phyloP scores from a whole-genome alignment of 1,140 invertebrate genomes.

The Penaeus chinensis region DNA sequence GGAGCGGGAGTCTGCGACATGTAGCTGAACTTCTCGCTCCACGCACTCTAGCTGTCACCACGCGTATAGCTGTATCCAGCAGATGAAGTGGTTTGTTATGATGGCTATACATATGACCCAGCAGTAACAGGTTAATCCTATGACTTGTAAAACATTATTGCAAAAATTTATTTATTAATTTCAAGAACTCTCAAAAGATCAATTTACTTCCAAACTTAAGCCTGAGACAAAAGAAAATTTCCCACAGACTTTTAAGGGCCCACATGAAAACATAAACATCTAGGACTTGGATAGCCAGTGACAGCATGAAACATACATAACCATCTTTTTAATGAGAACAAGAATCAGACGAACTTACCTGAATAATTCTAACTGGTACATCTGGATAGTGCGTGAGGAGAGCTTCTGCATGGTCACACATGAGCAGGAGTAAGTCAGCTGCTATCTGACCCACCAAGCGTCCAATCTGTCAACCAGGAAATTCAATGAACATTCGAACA shows the following conservation, averaged over 20 bases:
- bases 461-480: conserved; percentile 52
- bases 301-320: not conserved
- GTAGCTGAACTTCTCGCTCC: no score
- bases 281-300: no score
- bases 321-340: not conserved
- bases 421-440: conserved; percentile 82
- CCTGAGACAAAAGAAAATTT: no score
- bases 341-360: conserved; percentile 70
- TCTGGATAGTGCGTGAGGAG: conserved; percentile 82
- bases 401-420: conserved; percentile 83
- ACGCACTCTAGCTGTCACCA: no score
- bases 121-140: no score
- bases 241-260: no score
- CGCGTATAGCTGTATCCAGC: no score
- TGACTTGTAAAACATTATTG: not conserved
- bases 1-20: no score
- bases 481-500: not conserved
- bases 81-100: no score
- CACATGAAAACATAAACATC: no score
- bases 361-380: conserved; percentile 80
- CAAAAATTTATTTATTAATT: not conserved
- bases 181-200: not conserved
- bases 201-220: no score
- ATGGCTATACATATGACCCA: no score
- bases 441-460: conserved; percentile 83